Base-by-base conservation (phyloP, 92 coral and sea anemone species). In the Porites divaricata region DNA sequence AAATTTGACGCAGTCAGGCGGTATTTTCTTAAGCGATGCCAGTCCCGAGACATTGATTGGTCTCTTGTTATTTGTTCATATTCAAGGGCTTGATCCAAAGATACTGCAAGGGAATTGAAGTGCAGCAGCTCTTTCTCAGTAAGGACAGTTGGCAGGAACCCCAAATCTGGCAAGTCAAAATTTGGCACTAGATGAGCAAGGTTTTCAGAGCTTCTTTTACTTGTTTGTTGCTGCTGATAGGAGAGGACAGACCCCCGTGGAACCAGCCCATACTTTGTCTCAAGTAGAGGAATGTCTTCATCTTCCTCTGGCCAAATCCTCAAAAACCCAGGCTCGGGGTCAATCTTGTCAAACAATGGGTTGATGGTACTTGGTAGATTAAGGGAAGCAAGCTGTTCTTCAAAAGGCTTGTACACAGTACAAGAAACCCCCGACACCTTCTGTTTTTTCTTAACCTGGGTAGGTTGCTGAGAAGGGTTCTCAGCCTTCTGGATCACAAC, bases 281-380 rank as follows among this genome's bases (percentile, higher is more conserved):
- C 52, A 24, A 63, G 70, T 58, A 87, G 76, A 51, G 86, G 81
- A 76, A 87, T 52, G 72, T 89, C 83, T 73, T 85, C 89, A 22
- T 81, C 87, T 41, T 72, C 64, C 52, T 74, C 81, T 41, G 89
- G 89, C 92, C 92, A 89, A 25, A 89, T 53, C 68, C 92, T 63
- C 53, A 79, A n/a, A 73, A 78, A 80, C 24, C 86, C 89, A 84
- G 89, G 86, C 74, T 85, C 61, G 50, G 84, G 87, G 51, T 74
- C 64, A 66, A 58, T 45, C 76, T 41, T 63, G 16, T 67, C 83
- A 77, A 64, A 87, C 24, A 80, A 15, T 71, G 86, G 86, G 65
- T 69, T 64, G 58, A 86, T 81, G 76, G 50, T 66, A 23, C 62
- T 86, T 62, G 79, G 57, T 72, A 79, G 50, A 23, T 54, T 57